Percentiles rank a stretch among this genome's conserved stretches.
Evolutionary conservation across 1,140 invertebrate genomes (phyloP).

Genomic region (Ceratosolen fusciceps): DNA sequence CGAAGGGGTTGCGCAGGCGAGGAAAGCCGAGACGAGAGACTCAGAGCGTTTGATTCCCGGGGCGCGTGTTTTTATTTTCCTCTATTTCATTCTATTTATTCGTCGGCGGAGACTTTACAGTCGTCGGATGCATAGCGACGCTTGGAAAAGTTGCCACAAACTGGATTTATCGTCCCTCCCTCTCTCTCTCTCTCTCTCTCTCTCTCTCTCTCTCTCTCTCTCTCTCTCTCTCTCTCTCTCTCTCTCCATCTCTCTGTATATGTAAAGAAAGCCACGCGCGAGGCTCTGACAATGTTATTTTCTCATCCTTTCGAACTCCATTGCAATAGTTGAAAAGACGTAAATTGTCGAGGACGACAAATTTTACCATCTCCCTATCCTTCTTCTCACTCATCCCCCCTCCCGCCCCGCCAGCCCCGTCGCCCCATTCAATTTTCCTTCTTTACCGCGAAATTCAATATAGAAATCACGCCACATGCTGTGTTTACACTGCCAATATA

Average conservation of each 20-base stretch:
- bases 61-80: background rate
- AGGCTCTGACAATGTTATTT: conserved; percentile 33
- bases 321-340: conserved; percentile 33
- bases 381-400: background rate
- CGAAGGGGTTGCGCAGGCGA: background rate
- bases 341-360: conserved; percentile 41
- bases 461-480: background rate
- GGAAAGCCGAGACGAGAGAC: too few species aligned
- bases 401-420: background rate
- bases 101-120: conserved; percentile 2
- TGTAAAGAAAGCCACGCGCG: background rate
- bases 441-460: background rate
- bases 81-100: conserved; percentile 8
- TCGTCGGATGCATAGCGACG: background rate
- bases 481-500: background rate
- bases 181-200: too few species aligned
- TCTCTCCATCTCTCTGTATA: too few species aligned
- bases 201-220: too few species aligned
- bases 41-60: background rate
- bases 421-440: background rate
- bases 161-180: conserved; percentile 38
- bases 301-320: conserved; percentile 26
- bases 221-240: too few species aligned
- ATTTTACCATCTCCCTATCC: background rate
- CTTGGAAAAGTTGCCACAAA: conserved; percentile 33